phyloP scores from a whole-genome alignment of 2,888 invertebrate genomes.

The Trissoscelio sp. region DNA sequence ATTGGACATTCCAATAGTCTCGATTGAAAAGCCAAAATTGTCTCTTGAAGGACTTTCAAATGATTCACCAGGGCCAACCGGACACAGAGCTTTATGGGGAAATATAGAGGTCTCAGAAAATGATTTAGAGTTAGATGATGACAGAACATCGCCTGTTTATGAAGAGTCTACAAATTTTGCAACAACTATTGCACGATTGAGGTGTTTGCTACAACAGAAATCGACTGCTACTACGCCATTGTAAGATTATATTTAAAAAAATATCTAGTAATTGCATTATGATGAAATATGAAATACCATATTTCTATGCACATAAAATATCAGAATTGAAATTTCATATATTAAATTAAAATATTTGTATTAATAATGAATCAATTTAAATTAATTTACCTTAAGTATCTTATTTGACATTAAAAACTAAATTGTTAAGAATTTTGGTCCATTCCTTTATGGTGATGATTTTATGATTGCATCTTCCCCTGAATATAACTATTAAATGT shows the following conservation, averaged over 20 bases:
- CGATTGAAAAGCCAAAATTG: slow-evolving; percentile 69
- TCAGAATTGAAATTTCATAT: no score
- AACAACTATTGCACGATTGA: slow-evolving; percentile 88
- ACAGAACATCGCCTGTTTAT: slow-evolving; percentile 86
- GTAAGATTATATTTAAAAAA: slow-evolving; percentile 66
- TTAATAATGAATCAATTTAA: no score
- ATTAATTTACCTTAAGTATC: neutral
- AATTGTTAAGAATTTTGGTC: no score
- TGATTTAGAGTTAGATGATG: slow-evolving; percentile 78
- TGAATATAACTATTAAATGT: no score
- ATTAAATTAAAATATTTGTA: no score
- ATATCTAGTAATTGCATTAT: no score
- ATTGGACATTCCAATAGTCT: slow-evolving; percentile 44
- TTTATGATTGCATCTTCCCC: no score
- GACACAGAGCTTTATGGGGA: slow-evolving; percentile 79
- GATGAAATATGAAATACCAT: no score
- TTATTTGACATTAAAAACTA: no score
- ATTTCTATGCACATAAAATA: no score
- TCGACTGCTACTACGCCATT: slow-evolving; percentile 79
- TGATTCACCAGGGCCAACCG: slow-evolving; percentile 56
- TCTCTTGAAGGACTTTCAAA: slow-evolving; percentile 74
- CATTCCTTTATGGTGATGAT: no score
- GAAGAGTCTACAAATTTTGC: slow-evolving; percentile 90
- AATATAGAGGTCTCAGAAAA: slow-evolving; percentile 73
- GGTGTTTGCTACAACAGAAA: slow-evolving; percentile 87